Evolutionary conservation across 2,113 vertebrate genomes (phyloP).

Genomic region (zebrafish (Danio rerio)): GRCz12tu NC_133176.1:5867501-5868000

Average conservation of each 20-base stretch:
- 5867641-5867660: neutral
- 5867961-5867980: neutral
- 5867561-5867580: too few relatives aligned
- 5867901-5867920: slow-evolving; percentile 8
- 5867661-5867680: neutral
- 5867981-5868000: neutral
- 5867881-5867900: neutral
- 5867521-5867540: too few relatives aligned
- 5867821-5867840: neutral
- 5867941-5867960: neutral
- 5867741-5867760: too few relatives aligned
- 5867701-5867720: neutral
- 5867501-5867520: too few relatives aligned
- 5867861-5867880: slow-evolving; percentile 17
- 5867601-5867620: neutral
- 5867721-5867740: neutral
- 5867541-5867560: too few relatives aligned
- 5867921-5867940: slow-evolving; percentile 9
- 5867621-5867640: neutral
- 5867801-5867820: neutral
- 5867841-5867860: neutral
- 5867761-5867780: neutral
- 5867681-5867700: neutral
- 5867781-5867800: slow-evolving; percentile 1
- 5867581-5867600: too few relatives aligned